Evolutionary conservation across 1,140 invertebrate genomes (phyloP).

Genomic region (Drosophila sulfurigaster): DNA sequence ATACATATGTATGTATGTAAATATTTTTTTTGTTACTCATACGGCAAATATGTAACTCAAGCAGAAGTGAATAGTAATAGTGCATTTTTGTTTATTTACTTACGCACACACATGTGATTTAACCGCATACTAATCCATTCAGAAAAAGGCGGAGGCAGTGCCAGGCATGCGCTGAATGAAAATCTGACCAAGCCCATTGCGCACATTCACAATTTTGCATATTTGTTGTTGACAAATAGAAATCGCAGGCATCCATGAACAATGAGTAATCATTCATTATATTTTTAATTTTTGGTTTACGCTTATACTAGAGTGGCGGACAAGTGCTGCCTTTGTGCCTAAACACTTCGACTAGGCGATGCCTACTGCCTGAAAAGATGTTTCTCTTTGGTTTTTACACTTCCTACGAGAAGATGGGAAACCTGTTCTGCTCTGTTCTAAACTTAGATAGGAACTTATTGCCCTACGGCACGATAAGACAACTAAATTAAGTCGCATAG

Average conservation of each 20-base stretch:
- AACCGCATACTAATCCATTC: not conserved
- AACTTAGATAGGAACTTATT: conserved; percentile 3
- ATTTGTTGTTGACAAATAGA: conserved; percentile 6
- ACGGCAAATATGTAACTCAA: not conserved
- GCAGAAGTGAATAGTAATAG: not conserved
- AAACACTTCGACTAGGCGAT: not conserved
- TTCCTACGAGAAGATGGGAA: not conserved
- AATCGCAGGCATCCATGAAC: not conserved
- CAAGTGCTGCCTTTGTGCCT: not conserved
- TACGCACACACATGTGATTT: not conserved
- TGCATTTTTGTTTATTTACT: conserved; percentile 2
- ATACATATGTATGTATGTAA: not conserved
- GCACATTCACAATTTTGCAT: not conserved
- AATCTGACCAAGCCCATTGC: not conserved
- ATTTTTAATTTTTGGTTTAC: not conserved
- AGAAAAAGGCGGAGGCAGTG: not conserved
- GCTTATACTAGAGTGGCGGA: not conserved
- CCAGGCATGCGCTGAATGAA: not conserved
- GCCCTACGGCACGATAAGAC: not conserved
- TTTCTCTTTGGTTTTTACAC: not conserved
- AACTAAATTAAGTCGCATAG: not conserved
- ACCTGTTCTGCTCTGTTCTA: not conserved
- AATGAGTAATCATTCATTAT: conserved; percentile 6
- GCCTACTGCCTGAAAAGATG: not conserved
- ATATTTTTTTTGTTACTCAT: not conserved